phyloP scores from a whole-genome alignment of 2,797 vertebrate genomes.

The Anas acuta region DNA sequence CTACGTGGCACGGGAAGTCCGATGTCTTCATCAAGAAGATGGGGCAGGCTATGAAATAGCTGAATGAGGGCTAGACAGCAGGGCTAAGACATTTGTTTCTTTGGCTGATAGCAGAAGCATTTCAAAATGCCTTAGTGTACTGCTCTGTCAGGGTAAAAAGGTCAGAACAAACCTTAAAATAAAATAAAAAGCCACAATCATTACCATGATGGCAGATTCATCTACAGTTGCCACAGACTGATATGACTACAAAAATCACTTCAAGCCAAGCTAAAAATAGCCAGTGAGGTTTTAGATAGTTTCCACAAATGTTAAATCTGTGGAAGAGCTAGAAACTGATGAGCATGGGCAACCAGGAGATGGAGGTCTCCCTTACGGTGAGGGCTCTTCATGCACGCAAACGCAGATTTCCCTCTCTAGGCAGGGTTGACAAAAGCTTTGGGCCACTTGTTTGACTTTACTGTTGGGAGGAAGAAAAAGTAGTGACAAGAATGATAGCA shows the following conservation, averaged over 20 bases:
- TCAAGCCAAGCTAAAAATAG: not conserved
- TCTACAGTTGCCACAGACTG: not conserved
- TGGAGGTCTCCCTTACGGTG: not conserved
- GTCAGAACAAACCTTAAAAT: not conserved
- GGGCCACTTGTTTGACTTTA: not conserved
- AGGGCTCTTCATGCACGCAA: not conserved
- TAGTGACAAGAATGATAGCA: not conserved
- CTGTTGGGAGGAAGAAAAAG: not conserved
- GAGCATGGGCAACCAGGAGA: not conserved
- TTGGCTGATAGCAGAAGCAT: not conserved
- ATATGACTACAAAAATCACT: not conserved
- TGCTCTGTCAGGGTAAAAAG: not conserved
- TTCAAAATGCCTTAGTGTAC: not conserved
- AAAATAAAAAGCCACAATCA: not conserved
- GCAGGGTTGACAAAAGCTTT: not conserved
- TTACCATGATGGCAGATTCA: too few relatives aligned
- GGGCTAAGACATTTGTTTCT: accelerated
- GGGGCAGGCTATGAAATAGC: not conserved
- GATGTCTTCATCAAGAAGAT: not conserved
- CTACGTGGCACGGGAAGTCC: not conserved
- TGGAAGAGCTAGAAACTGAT: not conserved
- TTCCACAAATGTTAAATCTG: not conserved
- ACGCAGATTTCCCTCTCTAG: not conserved
- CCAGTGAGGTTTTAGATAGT: not conserved
- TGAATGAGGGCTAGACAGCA: too few relatives aligned